Evolutionary conservation across 2,113 vertebrate genomes (phyloP).

Genomic region (Circaetus gallicus): DNA sequence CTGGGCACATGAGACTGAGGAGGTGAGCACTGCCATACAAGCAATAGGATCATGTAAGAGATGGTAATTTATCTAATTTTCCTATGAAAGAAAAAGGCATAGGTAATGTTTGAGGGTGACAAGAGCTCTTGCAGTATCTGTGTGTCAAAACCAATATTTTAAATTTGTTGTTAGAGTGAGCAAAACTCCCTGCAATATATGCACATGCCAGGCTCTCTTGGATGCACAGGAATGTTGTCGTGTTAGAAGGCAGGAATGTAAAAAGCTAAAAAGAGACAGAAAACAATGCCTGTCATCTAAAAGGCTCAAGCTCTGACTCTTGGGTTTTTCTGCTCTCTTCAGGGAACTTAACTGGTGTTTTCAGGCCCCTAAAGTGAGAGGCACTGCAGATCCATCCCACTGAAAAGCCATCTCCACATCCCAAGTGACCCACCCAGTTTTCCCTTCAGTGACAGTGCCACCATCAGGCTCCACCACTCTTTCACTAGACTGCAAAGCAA

Average conservation of each 20-base stretch:
- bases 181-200: neutral
- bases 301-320: neutral
- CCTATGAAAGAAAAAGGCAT: neutral
- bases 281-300: neutral
- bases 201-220: accelerated
- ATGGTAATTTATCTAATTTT: neutral
- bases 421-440: neutral
- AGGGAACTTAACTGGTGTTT: neutral
- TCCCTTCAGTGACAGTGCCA: neutral
- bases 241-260: neutral
- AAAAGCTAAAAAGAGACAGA: neutral
- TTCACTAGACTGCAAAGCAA: neutral
- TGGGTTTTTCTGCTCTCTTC: neutral
- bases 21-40: neutral
- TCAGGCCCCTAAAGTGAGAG: neutral
- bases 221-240: neutral
- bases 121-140: neutral
- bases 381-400: neutral
- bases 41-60: neutral
- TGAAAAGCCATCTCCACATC: neutral
- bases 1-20: too few relatives aligned
- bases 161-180: neutral
- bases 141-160: neutral
- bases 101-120: neutral
- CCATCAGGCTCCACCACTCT: neutral